phyloP scores from a whole-genome alignment of 2,888 invertebrate species.

The Aporophyla lueneburgensis region DNA sequence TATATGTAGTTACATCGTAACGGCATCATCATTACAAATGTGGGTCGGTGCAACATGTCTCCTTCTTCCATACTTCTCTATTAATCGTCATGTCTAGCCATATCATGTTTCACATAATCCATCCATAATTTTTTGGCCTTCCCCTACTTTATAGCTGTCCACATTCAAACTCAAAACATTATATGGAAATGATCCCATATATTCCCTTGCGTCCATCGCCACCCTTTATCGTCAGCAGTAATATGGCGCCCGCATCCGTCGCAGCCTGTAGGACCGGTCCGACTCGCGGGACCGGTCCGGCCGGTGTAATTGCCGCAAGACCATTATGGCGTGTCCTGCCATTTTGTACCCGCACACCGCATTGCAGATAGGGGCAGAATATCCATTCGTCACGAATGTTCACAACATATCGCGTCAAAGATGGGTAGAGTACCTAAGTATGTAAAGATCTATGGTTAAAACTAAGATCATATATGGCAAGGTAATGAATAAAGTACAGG shows the following conservation, averaged over 20 bases:
- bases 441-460: background rate
- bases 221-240: background rate
- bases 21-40: background rate
- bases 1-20: background rate
- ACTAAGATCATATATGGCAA: background rate
- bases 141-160: background rate
- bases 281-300: constrained; percentile 39
- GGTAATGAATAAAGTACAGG: background rate
- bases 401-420: background rate
- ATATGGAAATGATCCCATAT: background rate
- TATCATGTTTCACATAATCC: no score
- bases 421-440: background rate
- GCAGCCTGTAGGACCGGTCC: background rate
- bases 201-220: background rate
- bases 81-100: background rate
- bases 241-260: background rate
- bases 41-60: background rate
- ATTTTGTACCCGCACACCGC: background rate
- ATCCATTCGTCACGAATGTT: background rate
- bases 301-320: constrained; percentile 7
- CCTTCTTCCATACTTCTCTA: background rate
- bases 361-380: background rate
- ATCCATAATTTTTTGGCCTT: background rate
- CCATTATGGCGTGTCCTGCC: constrained; percentile 13
- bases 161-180: background rate